Evolutionary conservation across 2,888 invertebrate genomes (phyloP).

Genomic region (Platynereis dumerilii): DNA sequence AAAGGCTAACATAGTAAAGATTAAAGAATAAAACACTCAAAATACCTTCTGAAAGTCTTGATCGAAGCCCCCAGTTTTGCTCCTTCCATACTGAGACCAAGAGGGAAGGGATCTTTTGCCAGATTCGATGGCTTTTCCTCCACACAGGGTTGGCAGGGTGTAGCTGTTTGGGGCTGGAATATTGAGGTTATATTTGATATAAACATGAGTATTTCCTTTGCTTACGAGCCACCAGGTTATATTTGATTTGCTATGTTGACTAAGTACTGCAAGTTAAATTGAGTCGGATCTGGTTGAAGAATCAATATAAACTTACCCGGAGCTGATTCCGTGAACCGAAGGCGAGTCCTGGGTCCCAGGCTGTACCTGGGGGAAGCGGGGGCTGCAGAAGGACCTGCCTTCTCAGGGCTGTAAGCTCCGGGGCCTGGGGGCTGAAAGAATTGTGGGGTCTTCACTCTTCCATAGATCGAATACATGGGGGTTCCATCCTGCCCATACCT

Average conservation of each 20-base stretch:
- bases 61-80: constrained; percentile 66
- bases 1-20: too few species aligned
- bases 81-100: constrained; percentile 84
- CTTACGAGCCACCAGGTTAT: too few species aligned
- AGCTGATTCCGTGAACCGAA: constrained; percentile 21
- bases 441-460: constrained; percentile 22
- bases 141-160: constrained; percentile 32
- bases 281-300: too few species aligned
- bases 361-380: constrained; percentile 27
- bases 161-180: constrained; percentile 33
- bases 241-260: too few species aligned
- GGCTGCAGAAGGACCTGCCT: constrained; percentile 21
- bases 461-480: constrained; percentile 39
- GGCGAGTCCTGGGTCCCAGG: constrained; percentile 25
- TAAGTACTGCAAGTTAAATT: too few species aligned
- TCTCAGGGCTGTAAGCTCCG: constrained; percentile 34
- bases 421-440: constrained; percentile 33
- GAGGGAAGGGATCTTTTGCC: constrained; percentile 70
- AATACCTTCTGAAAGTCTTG: constrained; percentile 37
- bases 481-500: constrained; percentile 37
- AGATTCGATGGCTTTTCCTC: constrained; percentile 39
- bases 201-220: too few species aligned
- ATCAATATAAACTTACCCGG: too few species aligned
- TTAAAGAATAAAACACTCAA: too few species aligned
- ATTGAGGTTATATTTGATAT: too few species aligned